Base-by-base conservation (phyloP, 2,888 invertebrate genomes). In the Patella pellucida region DNA sequence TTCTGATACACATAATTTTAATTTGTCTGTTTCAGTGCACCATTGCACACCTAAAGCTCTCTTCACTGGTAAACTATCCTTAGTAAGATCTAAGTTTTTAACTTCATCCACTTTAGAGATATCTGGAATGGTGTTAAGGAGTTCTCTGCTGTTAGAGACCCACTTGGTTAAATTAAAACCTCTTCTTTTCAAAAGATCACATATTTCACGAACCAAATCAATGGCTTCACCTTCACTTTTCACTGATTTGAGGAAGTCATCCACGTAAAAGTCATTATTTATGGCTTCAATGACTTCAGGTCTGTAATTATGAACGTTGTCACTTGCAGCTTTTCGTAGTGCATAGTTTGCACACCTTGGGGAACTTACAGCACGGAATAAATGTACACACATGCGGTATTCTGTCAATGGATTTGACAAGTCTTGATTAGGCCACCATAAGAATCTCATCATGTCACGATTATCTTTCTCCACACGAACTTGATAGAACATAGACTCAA, bases 401-500 rank as follows among this genome's bases (percentile, higher is more conserved):
- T 27, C 52, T 12, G 19, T 23, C 9, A 52, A 52, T 15, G 14
- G 3, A 19, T 51, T 41, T 7, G 16, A 52, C 52, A 15, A 71
- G 71, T 71, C 71, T 3, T 23, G 52, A 16, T 27, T 52, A 12
- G 50, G 50, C 78, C 79, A 83, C 81, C 80, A 82, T 19, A 80
- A 71, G 68, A 81, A 81, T 16, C 79, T 54, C 14, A 79, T 52
- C 3, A 56, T 73, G 50, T 78, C 74, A 31, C 78, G 52, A 54
- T 82, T 77, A 12, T 78, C n/a, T 19, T 74, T 62, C 0, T 56
- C 19, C 2, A 83, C 81, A 15, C 41, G 62, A 5, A 81, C 77
- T 54, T 80, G 80, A 70, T 74, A 73, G 31, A 78, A 77, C 78
- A 79, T 80, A 67, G 67, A 75, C n/a, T 82, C 78, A 27, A 79